phyloP scores from a whole-genome alignment of 2,113 vertebrate genomes.

The Cephalopterus ornatus region DNA sequence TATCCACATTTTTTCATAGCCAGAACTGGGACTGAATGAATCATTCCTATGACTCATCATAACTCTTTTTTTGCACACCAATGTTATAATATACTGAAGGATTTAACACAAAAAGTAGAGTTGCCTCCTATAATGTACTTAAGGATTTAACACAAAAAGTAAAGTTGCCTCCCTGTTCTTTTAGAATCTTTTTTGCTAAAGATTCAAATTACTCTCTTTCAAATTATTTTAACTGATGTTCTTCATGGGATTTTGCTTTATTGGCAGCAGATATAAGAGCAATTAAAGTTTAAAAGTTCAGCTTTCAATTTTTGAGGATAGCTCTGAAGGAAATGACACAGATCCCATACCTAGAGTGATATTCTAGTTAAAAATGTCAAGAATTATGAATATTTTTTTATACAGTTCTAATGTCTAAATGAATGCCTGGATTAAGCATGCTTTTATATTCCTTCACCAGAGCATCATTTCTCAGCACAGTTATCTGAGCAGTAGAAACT shows the following conservation, averaged over 20 bases:
- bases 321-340: background rate
- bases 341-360: background rate
- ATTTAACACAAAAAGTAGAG: constrained; percentile 16
- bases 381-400: background rate
- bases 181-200: background rate
- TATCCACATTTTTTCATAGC: constrained; percentile 29
- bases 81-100: background rate
- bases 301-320: background rate
- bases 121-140: background rate
- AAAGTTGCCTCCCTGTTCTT: background rate
- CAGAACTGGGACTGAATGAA: constrained; percentile 41
- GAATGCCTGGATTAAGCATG: background rate
- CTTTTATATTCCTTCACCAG: background rate
- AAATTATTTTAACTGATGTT: background rate
- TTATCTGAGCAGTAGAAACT: background rate
- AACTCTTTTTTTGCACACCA: constrained; percentile 29
- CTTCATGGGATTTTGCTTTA: background rate
- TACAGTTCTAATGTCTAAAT: background rate
- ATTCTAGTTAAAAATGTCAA: background rate
- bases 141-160: constrained; percentile 19
- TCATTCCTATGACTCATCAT: constrained; percentile 61
- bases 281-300: background rate
- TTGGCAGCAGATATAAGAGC: background rate
- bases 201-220: background rate
- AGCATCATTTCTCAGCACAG: background rate